Evolutionary conservation across 2,888 invertebrate species (phyloP).

Genomic region (Lampropteryx suffumata): DNA sequence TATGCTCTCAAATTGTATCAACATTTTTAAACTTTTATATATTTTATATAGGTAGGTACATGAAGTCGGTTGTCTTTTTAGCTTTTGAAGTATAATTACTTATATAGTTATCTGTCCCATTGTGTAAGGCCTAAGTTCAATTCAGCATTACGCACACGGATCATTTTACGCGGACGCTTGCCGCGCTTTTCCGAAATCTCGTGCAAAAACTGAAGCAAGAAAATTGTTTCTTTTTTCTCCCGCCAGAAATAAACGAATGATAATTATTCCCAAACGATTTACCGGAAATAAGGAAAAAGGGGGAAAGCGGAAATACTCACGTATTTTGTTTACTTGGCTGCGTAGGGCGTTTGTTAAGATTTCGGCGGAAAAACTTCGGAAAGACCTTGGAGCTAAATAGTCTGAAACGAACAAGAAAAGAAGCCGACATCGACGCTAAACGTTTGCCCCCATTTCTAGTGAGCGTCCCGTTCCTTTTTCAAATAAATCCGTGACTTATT

Average conservation of each 20-base stretch:
- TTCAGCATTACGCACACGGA: no score
- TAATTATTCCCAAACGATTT: constrained; percentile 56
- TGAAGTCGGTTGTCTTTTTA: no score
- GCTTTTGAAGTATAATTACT: no score
- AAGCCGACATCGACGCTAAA: no score
- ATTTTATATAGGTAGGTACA: no score
- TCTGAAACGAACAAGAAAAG: background rate
- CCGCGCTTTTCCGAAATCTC: no score
- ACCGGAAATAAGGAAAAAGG: constrained; percentile 47
- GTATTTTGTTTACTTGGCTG: constrained; percentile 32
- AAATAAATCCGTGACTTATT: background rate
- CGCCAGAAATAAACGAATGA: constrained; percentile 39
- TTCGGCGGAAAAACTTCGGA: constrained; percentile 5
- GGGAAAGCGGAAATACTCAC: constrained; percentile 27
- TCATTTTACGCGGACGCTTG: no score
- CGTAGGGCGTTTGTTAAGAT: constrained; percentile 16
- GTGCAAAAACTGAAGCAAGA: constrained; percentile 11
- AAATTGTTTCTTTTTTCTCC: constrained; percentile 33
- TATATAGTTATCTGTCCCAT: no score
- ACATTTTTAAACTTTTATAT: no score
- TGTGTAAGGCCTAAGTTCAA: no score
- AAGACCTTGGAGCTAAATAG: constrained; percentile 14
- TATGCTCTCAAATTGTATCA: no score
- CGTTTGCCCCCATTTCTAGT: no score
- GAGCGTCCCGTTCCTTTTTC: background rate